These are phyloP conservation scores for Strigamia maritima DNA, from an alignment of 2,888 invertebrate species.

Conservation along the genomic window DNA sequence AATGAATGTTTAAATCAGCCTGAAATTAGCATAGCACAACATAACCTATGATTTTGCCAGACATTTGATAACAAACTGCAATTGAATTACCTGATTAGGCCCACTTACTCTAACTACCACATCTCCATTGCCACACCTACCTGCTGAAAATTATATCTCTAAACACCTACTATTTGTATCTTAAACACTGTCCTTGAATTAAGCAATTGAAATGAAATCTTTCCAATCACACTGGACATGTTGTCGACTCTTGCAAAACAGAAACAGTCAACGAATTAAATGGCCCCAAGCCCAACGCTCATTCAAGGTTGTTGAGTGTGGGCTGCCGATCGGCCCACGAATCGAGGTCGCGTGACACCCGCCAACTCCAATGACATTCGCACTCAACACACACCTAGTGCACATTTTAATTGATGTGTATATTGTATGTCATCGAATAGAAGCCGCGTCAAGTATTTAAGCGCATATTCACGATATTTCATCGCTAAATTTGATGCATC, in stretches of 20 bases:
- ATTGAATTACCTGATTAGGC: neutral
- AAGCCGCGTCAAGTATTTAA: too few species aligned
- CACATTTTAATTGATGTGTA: too few species aligned
- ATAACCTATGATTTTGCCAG: too few species aligned
- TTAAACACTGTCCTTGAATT: neutral
- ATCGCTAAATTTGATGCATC: too few species aligned
- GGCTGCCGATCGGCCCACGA: constrained; percentile 1
- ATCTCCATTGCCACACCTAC: neutral
- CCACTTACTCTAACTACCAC: neutral
- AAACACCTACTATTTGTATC: neutral
- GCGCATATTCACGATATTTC: too few species aligned
- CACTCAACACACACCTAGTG: too few species aligned
- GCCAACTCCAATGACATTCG: constrained; percentile 6
- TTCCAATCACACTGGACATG: neutral
- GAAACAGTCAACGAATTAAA: neutral
- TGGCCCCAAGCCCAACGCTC: neutral
- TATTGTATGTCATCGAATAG: too few species aligned
- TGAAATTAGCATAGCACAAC: too few species aligned
- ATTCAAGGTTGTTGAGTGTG: neutral
- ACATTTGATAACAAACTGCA: neutral
- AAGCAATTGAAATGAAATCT: neutral
- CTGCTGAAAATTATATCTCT: neutral
- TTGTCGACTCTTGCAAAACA: neutral
- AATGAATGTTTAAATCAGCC: too few species aligned
- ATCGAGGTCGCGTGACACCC: constrained; percentile 21